Conservation (phyloP, 92 coral and sea anemone species). For the Palythoa grandiflora region DNA sequence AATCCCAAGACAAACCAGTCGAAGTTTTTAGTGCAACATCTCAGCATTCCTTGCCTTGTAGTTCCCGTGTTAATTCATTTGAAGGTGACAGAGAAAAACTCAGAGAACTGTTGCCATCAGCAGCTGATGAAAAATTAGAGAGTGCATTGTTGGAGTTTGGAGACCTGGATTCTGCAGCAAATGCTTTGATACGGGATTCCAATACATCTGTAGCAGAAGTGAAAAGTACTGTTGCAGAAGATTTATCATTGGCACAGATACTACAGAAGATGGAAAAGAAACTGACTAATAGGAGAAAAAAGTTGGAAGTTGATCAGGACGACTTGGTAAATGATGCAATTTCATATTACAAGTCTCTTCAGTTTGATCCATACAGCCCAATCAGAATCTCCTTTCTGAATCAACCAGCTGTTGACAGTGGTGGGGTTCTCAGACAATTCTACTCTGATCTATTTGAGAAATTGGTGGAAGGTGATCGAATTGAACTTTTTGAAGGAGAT, state of each 20-base stretch:
- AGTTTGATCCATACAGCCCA: constrained; percentile 53
- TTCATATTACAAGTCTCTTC: constrained; percentile 53
- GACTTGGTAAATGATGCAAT: constrained; percentile 48
- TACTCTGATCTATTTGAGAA: constrained; percentile 63
- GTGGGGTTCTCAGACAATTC: constrained; percentile 78
- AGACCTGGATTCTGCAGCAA: constrained; percentile 56
- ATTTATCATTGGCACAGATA: constrained; percentile 29
- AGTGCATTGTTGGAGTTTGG: constrained; percentile 53
- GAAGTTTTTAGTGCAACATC: constrained; percentile 2
- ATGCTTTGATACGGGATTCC: constrained; percentile 52
- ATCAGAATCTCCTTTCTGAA: constrained; percentile 57
- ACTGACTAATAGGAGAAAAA: constrained; percentile 32
- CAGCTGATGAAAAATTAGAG: constrained; percentile 65
- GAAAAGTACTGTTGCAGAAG: constrained; percentile 20
- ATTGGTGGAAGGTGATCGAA: constrained; percentile 42
- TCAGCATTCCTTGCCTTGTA: background rate
- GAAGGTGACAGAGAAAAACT: constrained; percentile 30
- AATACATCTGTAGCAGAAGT: background rate
- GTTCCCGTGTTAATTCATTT: background rate
- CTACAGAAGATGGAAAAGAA: constrained; percentile 43
- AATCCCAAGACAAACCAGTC: background rate
- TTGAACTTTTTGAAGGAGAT: constrained; percentile 61
- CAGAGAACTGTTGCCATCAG: constrained; percentile 67
- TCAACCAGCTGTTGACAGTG: constrained; percentile 73
- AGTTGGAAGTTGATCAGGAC: constrained; percentile 46